phyloP scores from a whole-genome alignment of 2,888 invertebrate genomes.

The Phalera bucephala region DNA sequence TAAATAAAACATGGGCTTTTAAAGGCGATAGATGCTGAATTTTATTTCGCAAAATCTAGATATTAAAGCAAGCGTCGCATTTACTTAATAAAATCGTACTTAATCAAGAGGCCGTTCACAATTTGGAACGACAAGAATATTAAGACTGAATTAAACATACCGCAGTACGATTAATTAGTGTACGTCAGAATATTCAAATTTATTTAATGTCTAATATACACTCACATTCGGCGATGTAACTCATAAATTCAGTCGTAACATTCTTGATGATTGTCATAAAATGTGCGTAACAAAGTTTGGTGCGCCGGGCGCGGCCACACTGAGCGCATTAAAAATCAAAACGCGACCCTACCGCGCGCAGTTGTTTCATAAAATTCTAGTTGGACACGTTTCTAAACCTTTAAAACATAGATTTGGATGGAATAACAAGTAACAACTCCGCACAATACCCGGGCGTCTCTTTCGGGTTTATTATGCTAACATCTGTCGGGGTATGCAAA shows the following conservation, averaged over 20 bases:
- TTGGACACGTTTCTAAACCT: slow-evolving; percentile 51
- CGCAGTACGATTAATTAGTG: slow-evolving; percentile 3
- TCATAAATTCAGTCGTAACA: slow-evolving; percentile 29
- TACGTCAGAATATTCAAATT: slow-evolving; percentile 9
- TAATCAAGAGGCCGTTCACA: neutral
- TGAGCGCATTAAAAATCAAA: slow-evolving; percentile 36
- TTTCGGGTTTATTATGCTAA: slow-evolving; percentile 68
- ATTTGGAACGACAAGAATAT: slow-evolving; percentile 2
- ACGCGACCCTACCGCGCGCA: slow-evolving; percentile 30
- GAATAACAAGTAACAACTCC: slow-evolving; percentile 56
- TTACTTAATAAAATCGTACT: neutral
- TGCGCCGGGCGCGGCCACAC: slow-evolving; percentile 17
- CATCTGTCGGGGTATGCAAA: slow-evolving; percentile 79
- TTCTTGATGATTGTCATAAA: slow-evolving; percentile 31
- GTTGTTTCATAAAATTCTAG: slow-evolving; percentile 50
- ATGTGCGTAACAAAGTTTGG: slow-evolving; percentile 27
- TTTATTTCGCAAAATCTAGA: slow-evolving; percentile 18
- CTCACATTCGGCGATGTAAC: slow-evolving; percentile 18
- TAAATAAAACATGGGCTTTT: slow-evolving; percentile 41
- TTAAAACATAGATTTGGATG: slow-evolving; percentile 55
- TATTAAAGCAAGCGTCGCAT: neutral
- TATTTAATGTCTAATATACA: slow-evolving; percentile 16
- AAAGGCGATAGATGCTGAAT: slow-evolving; percentile 29
- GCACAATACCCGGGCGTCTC: slow-evolving; percentile 53
- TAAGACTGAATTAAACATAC: slow-evolving; percentile 5